Evolutionary conservation across 2,888 invertebrate genomes (phyloP), one percentile per base, ranked within the genome.

Genomic region (Yponomeuta malinellus): DNA sequence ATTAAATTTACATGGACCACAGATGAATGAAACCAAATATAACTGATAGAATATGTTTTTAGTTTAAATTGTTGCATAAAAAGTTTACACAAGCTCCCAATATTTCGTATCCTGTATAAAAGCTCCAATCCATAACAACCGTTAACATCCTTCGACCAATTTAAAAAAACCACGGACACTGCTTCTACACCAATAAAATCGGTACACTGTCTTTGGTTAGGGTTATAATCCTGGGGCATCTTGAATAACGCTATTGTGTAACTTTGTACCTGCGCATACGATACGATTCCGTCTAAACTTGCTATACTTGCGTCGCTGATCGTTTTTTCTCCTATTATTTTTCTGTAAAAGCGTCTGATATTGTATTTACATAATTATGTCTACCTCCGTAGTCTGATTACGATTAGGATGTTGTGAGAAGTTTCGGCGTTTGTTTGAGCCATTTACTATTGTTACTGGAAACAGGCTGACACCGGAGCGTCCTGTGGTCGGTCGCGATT

Each of bases 211-310:
- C 52, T 59, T 59, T 59, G 12, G 52, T 9, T 15, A 15, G 52
- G 52, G 15, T 59, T 59, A 59, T 59, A 59, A 59, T 59, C 15
- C 52, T 59, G 52, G 52, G 52, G 15, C 15, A 59, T 10, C 52
- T 59, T 59, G 52, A 59, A 59, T 59, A 12, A 59, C 52, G 52
- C 52, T 59, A 59, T 59, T 59, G 52, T 59, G 52, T 59, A 59
- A 59, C 52, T 15, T 12, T 59, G 5, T 59, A 59, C 52, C 52
- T 59, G 52, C 52, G 52, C 52, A 12, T 59, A 59, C 52, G 52
- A 3, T 59, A 12, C 52, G 15, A 59, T 12, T 12, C 12, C 12
- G 2, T 12, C 52, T 52, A 12, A 12, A 52, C 52, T 52, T 52
- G 52, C 10, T 2, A 52, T 43, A 43, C 6, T 5, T 5, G 9